Evolutionary conservation across 2,888 invertebrate species (phyloP).

Genomic region (Drosophila maculinotata): DNA sequence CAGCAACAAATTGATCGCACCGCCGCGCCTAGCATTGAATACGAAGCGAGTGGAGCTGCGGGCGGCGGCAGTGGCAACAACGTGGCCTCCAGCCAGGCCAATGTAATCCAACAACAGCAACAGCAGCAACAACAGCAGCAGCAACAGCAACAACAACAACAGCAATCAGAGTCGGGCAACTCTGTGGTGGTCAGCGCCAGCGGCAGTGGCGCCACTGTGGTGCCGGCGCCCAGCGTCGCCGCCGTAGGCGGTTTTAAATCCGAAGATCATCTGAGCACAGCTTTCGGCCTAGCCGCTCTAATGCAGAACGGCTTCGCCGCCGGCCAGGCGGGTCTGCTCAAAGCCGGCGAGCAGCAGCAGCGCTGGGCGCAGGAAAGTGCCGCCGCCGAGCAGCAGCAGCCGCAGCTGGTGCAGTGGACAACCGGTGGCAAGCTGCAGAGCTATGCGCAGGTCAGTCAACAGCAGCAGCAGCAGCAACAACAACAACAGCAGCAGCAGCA

Average conservation of each 20-base stretch:
- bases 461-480: constrained; percentile 76
- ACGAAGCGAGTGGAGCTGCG: constrained; percentile 80
- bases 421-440: constrained; percentile 93
- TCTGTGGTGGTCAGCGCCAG: constrained; percentile 78
- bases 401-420: constrained; percentile 84
- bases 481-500: constrained; percentile 77
- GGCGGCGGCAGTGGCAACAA: constrained; percentile 66
- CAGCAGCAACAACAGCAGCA: constrained; percentile 68
- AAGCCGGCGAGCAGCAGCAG: constrained; percentile 76
- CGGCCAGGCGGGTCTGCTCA: constrained; percentile 70
- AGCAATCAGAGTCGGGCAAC: constrained; percentile 62
- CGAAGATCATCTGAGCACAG: constrained; percentile 90
- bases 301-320: constrained; percentile 88
- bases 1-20: constrained; percentile 85
- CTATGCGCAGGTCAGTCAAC: constrained; percentile 84
- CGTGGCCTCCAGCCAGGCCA: constrained; percentile 70
- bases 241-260: constrained; percentile 86
- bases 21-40: constrained; percentile 85
- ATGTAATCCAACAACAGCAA: constrained; percentile 71
- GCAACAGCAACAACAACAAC: constrained; percentile 65
- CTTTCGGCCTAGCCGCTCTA: constrained; percentile 91
- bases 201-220: constrained; percentile 71
- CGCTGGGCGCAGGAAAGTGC: constrained; percentile 72
- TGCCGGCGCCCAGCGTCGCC: constrained; percentile 67
- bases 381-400: constrained; percentile 68